phyloP scores from a whole-genome alignment of 2,888 invertebrate species.

The Tetragonula carbonaria region DNA sequence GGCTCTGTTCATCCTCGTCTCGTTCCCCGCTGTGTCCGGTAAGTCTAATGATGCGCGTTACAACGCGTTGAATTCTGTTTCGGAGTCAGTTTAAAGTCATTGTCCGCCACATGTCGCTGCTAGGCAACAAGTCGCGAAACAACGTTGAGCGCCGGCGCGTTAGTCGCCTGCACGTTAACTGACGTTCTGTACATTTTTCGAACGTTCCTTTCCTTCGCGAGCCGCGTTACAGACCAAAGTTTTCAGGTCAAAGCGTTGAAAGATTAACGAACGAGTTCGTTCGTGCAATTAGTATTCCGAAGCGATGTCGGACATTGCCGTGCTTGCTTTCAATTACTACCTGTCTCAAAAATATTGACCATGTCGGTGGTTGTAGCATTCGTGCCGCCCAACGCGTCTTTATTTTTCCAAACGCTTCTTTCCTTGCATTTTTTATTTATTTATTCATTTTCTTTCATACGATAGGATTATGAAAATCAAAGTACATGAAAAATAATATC shows the following conservation, averaged over 20 bases:
- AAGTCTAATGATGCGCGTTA: slow-evolving; percentile 44
- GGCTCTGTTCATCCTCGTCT: slow-evolving; percentile 64
- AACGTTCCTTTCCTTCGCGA: slow-evolving; percentile 35
- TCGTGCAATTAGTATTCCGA: slow-evolving; percentile 76
- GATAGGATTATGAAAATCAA: no score
- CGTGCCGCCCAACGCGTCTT: not conserved
- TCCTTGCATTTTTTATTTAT: not conserved
- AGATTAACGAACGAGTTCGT: slow-evolving; percentile 49
- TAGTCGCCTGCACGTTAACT: slow-evolving; percentile 45
- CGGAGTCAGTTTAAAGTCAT: slow-evolving; percentile 47
- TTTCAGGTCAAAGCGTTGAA: slow-evolving; percentile 37
- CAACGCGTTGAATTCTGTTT: not conserved
- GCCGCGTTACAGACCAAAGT: slow-evolving; percentile 12
- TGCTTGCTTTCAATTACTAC: slow-evolving; percentile 72
- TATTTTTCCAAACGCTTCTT: slow-evolving; percentile 8
- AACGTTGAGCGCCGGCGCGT: slow-evolving; percentile 80
- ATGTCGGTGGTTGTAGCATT: slow-evolving; percentile 21
- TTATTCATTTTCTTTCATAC: not conserved
- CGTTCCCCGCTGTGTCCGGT: slow-evolving; percentile 70
- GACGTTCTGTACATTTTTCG: slow-evolving; percentile 50
- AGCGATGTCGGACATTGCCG: slow-evolving; percentile 76
- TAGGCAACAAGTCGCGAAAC: slow-evolving; percentile 81
- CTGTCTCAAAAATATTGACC: slow-evolving; percentile 80
- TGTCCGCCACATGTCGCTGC: slow-evolving; percentile 68
- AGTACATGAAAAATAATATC: not conserved